These are phyloP conservation scores for Turdus rufiventris DNA, from an alignment of 2,113 vertebrate genomes.

Conservation along the genomic window DNA sequence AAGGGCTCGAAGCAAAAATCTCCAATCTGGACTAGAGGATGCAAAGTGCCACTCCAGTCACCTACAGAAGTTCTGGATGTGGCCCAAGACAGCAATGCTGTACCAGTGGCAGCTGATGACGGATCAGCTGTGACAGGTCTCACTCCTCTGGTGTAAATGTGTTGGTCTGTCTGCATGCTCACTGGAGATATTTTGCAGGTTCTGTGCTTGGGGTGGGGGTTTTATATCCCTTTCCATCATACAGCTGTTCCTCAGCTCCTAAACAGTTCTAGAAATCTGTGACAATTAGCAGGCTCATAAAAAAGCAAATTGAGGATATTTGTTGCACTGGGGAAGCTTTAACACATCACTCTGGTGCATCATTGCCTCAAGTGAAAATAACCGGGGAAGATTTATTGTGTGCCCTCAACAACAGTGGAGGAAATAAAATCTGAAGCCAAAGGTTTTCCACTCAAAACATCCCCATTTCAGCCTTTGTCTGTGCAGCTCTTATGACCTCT, in stretches of 20 bases:
- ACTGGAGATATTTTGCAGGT: neutral
- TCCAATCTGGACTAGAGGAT: neutral
- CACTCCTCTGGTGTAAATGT: neutral
- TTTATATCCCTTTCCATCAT: neutral
- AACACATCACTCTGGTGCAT: neutral
- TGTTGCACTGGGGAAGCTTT: neutral
- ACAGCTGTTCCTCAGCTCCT: neutral
- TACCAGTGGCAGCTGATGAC: neutral
- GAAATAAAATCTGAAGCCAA: neutral
- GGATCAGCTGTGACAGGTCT: neutral
- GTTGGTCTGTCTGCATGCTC: neutral
- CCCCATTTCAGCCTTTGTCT: neutral
- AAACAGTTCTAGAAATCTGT: neutral
- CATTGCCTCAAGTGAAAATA: neutral
- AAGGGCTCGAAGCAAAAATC: neutral
- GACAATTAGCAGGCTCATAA: conserved; percentile 13
- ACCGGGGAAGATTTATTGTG: neutral
- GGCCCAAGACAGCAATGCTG: neutral
- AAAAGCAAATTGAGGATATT: neutral
- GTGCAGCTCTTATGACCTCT: neutral
- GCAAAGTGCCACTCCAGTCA: neutral
- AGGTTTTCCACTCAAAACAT: neutral
- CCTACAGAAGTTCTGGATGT: neutral
- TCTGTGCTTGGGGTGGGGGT: fast-evolving
- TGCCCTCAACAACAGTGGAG: neutral